Evolutionary conservation across 2,113 vertebrate genomes (phyloP).

Genomic region (Haplochromis vanheusdeni): DNA sequence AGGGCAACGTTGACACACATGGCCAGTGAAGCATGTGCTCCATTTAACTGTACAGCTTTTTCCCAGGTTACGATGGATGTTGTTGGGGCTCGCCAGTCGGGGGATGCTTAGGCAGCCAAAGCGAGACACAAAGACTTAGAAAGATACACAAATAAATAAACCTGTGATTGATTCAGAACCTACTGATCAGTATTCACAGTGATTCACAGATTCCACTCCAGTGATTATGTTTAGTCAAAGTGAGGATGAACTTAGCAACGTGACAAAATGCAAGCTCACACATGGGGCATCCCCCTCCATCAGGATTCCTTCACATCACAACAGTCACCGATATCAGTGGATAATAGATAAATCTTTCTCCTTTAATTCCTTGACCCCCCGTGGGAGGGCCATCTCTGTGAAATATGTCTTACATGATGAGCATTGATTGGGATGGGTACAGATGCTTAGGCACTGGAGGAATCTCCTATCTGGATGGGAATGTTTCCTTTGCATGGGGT

Average conservation of each 20-base stretch:
- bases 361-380: slow-evolving; percentile 12
- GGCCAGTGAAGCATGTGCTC: slow-evolving; percentile 57
- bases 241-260: background rate
- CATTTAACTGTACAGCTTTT: slow-evolving; percentile 56
- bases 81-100: background rate
- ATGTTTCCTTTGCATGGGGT: slow-evolving; percentile 41
- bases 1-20: slow-evolving; percentile 48
- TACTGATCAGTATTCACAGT: background rate
- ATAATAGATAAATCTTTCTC: slow-evolving; percentile 13
- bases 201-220: slow-evolving; percentile 4
- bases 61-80: slow-evolving; percentile 24
- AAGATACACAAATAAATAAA: background rate
- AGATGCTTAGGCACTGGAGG: background rate
- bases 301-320: background rate
- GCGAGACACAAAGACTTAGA: background rate
- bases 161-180: background rate
- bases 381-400: slow-evolving; percentile 30
- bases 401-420: slow-evolving; percentile 64
- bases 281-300: background rate
- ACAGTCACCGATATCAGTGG: background rate
- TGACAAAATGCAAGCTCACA: background rate
- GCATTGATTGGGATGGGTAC: slow-evolving; percentile 52
- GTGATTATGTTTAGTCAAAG: slow-evolving; percentile 4
- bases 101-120: background rate
- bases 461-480: slow-evolving; percentile 1